Evolutionary conservation across 2,888 invertebrate genomes (phyloP).

Genomic region (Pilophorus perplexus): DNA sequence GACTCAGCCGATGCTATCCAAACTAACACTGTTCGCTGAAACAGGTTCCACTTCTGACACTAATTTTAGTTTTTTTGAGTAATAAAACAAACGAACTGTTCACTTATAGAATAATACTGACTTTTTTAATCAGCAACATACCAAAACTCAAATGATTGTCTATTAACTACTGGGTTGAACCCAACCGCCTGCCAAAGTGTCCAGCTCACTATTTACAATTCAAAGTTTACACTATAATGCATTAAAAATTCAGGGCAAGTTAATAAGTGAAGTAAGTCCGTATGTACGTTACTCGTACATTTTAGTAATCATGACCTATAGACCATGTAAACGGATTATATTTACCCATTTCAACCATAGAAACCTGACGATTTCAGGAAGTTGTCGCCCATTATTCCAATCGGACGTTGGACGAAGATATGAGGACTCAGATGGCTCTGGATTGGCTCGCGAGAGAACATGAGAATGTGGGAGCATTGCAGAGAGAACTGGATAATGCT

Average conservation of each 20-base stretch:
- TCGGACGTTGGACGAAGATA: slow-evolving; percentile 87
- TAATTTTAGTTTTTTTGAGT: too few species aligned
- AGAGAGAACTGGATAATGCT: slow-evolving; percentile 76
- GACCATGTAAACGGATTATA: not conserved
- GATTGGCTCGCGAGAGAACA: slow-evolving; percentile 89
- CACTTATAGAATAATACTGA: too few species aligned
- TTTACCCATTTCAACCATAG: not conserved
- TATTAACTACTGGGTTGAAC: too few species aligned
- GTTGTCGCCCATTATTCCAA: slow-evolving; percentile 91
- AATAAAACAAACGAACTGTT: too few species aligned
- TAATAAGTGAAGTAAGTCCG: too few species aligned
- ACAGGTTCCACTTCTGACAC: too few species aligned
- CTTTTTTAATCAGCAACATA: too few species aligned
- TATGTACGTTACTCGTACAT: not conserved
- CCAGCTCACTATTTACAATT: not conserved
- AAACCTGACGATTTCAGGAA: slow-evolving; percentile 55
- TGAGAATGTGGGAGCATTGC: slow-evolving; percentile 68
- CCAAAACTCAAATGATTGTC: too few species aligned
- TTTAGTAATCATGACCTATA: not conserved
- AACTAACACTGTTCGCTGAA: too few species aligned
- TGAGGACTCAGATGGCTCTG: slow-evolving; percentile 93
- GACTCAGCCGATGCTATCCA: too few species aligned
- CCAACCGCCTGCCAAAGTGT: too few species aligned
- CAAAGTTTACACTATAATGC: not conserved
- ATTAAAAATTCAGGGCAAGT: too few species aligned